A percentile compares a stretch with the other conserved stretches of the same genome.
Evolutionary conservation across 2,113 vertebrate species (phyloP).

Genomic region (Bungarus multicinctus): DNA sequence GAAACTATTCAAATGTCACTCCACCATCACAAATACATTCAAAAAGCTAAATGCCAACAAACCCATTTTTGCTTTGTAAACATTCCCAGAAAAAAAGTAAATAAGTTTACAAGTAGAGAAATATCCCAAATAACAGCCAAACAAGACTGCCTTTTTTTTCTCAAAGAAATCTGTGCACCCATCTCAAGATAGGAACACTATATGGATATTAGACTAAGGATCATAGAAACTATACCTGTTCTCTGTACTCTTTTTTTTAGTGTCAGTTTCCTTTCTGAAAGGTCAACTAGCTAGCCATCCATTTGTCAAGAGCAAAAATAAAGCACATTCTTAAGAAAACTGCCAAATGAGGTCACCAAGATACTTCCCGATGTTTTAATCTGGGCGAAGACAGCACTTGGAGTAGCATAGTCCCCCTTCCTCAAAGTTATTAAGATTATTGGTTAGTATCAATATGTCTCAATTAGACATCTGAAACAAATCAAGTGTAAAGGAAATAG

Average conservation of each 20-base stretch:
- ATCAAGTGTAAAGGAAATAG: neutral
- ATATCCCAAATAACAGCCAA: neutral
- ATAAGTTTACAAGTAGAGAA: neutral
- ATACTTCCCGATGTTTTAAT: neutral
- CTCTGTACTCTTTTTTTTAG: neutral
- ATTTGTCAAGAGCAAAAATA: neutral
- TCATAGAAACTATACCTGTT: neutral
- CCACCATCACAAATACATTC: neutral
- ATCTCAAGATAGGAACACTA: neutral
- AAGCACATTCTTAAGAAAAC: neutral
- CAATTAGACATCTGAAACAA: neutral
- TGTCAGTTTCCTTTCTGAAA: neutral
- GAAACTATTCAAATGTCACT: neutral
- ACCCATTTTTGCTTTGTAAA: neutral
- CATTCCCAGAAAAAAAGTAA: neutral
- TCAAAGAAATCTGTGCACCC: neutral
- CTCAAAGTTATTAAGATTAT: neutral
- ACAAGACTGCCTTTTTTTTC: neutral
- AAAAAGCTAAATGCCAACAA: neutral
- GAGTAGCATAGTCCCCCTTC: neutral
- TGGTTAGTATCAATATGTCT: neutral
- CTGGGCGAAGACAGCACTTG: neutral
- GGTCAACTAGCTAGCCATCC: neutral
- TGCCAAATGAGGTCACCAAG: neutral
- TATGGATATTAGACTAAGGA: neutral